These are phyloP conservation scores for Rhombomys opimus DNA, from an alignment of 2,113 vertebrate species.

Conservation along the genomic window DNA sequence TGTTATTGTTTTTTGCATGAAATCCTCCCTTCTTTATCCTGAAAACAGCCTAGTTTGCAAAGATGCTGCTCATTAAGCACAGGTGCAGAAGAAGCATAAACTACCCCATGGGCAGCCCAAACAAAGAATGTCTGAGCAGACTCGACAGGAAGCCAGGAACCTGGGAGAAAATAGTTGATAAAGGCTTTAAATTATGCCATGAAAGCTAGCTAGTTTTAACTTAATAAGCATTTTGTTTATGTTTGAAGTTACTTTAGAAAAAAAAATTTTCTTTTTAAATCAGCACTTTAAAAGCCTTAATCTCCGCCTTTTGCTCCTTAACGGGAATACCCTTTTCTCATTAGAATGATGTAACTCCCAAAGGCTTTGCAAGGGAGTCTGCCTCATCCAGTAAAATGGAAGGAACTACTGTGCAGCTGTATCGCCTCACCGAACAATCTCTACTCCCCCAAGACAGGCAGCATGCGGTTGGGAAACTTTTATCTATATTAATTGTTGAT, in stretches of 20 bases:
- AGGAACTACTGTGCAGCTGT: not conserved
- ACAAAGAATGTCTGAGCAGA: not conserved
- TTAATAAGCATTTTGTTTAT: constrained; percentile 71
- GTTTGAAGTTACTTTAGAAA: constrained; percentile 58
- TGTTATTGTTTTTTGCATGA: not conserved
- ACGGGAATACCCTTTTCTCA: constrained; percentile 45
- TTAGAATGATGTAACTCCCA: constrained; percentile 55
- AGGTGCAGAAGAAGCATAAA: constrained; percentile 49
- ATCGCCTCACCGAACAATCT: not conserved
- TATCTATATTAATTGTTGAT: constrained; percentile 26
- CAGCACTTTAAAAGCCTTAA: constrained; percentile 62
- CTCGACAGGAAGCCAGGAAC: not conserved
- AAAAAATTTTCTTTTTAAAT: constrained; percentile 49
- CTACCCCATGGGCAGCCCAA: not conserved
- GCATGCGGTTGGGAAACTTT: not conserved
- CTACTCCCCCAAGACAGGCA: not conserved
- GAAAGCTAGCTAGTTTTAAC: constrained; percentile 58
- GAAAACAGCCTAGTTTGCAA: constrained; percentile 47
- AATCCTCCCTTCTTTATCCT: constrained; percentile 41
- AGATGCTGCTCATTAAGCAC: constrained; percentile 52
- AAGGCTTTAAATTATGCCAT: constrained; percentile 54
- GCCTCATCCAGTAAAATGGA: constrained; percentile 39
- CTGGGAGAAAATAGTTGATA: constrained; percentile 27
- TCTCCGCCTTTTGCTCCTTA: constrained; percentile 46
- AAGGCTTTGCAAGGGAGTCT: constrained; percentile 30